Base-by-base conservation (phyloP, 2,113 vertebrate genomes). In the Odocoileus virginianus region DNA sequence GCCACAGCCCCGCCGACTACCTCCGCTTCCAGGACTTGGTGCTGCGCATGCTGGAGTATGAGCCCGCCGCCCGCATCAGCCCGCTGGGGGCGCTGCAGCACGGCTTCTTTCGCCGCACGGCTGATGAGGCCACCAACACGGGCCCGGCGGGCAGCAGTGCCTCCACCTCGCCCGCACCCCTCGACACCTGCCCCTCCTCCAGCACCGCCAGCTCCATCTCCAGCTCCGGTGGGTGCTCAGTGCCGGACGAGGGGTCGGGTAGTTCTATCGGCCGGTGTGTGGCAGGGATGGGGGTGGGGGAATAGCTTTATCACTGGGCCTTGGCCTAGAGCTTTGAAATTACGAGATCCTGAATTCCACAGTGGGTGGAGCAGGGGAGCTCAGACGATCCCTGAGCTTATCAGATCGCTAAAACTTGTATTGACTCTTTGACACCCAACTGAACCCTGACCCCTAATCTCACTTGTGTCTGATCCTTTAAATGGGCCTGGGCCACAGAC, bases 21-120 rank as follows among this genome's bases (percentile, higher is more conserved):
- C 99, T 99, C 98, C 99, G 99, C 98, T 99, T 99, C 98, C 99
- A 99, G 99, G 99, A 99, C 98, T 98, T 99, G 99, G 99, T 99
- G 98, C 98, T 99, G 98, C 99, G 99, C 98, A 99, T 99, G 99
- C 99, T 99, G 99, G 99, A 99, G 98, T 99, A 99, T 60, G 99
- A 99, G 98, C 99, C 99, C 25, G 99, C 99, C 98, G 99, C 99
- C 96, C 99, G 99, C 95, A 99, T 99, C 99, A 99, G 99, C 71
- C 99, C 99, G 71, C 99, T 99, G 98, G 99, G 99, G 93, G 99
- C 99, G 95, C 99, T 99, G 98, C 99, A 99, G 99, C 99, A 99
- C 98, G 99, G 99, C 98, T 99, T 99, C 99, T 99, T 99, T 98
- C 99, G 99, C 98, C 99, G 99, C 98, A 99, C 99, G n/a, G 99